Evolutionary conservation across 2,888 invertebrate species (phyloP).

Genomic region (Athalia circularis): DNA sequence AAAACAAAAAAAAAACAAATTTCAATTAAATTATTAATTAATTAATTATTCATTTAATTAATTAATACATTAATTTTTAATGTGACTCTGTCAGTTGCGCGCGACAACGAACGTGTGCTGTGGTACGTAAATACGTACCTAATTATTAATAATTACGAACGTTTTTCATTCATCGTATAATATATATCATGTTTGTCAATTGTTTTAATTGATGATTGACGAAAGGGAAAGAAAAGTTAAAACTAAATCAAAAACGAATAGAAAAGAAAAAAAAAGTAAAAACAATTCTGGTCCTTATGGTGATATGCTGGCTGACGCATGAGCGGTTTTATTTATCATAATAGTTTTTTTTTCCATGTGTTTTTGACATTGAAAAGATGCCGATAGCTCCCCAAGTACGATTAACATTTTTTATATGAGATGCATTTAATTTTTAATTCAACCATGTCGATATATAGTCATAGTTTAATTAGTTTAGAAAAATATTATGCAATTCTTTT

Average conservation of each 20-base stretch:
- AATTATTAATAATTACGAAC: slow-evolving; percentile 51
- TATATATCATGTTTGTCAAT: slow-evolving; percentile 28
- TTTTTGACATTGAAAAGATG: slow-evolving; percentile 45
- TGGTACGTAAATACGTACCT: slow-evolving; percentile 47
- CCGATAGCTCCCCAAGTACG: slow-evolving; percentile 48
- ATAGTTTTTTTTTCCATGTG: neutral
- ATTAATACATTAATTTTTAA: slow-evolving; percentile 16
- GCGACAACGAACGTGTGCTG: slow-evolving; percentile 47
- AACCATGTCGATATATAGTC: slow-evolving; percentile 25
- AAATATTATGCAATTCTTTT: slow-evolving; percentile 63
- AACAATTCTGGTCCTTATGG: slow-evolving; percentile 59
- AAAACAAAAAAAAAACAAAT: neutral
- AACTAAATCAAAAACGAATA: slow-evolving; percentile 45
- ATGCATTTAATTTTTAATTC: slow-evolving; percentile 24
- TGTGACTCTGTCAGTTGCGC: slow-evolving; percentile 10
- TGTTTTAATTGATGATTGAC: slow-evolving; percentile 46
- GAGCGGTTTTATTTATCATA: slow-evolving; percentile 47
- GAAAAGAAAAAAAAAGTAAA: slow-evolving; percentile 41
- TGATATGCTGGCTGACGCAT: slow-evolving; percentile 65
- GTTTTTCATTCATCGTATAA: slow-evolving; percentile 34
- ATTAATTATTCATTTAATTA: slow-evolving; percentile 1
- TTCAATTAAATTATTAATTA: neutral
- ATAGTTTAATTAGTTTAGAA: slow-evolving; percentile 55
- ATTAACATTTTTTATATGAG: slow-evolving; percentile 12
- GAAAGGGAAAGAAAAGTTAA: slow-evolving; percentile 38